phyloP scores from a whole-genome alignment of 2,113 vertebrate species.

The Hippocampus mohnikei region DNA sequence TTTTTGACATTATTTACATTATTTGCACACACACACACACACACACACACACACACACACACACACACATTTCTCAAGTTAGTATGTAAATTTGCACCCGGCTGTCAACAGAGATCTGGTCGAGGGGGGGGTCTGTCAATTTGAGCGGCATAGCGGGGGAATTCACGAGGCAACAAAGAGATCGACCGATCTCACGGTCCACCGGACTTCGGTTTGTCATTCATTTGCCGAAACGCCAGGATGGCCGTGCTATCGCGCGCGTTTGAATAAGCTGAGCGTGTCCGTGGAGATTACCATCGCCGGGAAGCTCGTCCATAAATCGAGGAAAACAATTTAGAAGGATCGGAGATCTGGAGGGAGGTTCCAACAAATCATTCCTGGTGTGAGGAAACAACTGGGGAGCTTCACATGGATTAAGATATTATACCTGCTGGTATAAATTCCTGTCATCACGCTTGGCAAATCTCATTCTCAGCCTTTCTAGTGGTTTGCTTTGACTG shows the following conservation, averaged over 20 bases:
- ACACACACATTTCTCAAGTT: slow-evolving; percentile 39
- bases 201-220: background rate
- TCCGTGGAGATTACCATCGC: slow-evolving; percentile 18
- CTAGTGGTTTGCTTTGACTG: slow-evolving; percentile 13
- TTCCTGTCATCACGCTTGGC: background rate
- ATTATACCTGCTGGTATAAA: slow-evolving; percentile 17
- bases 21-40: slow-evolving; percentile 16
- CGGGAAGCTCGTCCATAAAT: slow-evolving; percentile 35
- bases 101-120: background rate
- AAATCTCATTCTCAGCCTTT: slow-evolving; percentile 17
- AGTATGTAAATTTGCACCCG: slow-evolving; percentile 46
- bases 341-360: slow-evolving; percentile 19
- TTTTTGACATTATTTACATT: slow-evolving; percentile 51
- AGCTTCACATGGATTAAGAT: slow-evolving; percentile 31
- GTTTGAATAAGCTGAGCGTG: background rate
- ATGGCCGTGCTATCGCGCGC: background rate
- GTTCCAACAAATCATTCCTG: slow-evolving; percentile 30
- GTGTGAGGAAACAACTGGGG: background rate
- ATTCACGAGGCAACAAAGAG: slow-evolving; percentile 44
- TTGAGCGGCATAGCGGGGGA: slow-evolving; percentile 30
- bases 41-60: slow-evolving; percentile 25
- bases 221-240: slow-evolving; percentile 1
- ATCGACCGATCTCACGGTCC: background rate
- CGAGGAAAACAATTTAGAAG: slow-evolving; percentile 31
- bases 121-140: background rate